These are phyloP conservation scores for Strix aluco DNA, from an alignment of 2,113 vertebrate genomes.

Conservation along the genomic window DNA sequence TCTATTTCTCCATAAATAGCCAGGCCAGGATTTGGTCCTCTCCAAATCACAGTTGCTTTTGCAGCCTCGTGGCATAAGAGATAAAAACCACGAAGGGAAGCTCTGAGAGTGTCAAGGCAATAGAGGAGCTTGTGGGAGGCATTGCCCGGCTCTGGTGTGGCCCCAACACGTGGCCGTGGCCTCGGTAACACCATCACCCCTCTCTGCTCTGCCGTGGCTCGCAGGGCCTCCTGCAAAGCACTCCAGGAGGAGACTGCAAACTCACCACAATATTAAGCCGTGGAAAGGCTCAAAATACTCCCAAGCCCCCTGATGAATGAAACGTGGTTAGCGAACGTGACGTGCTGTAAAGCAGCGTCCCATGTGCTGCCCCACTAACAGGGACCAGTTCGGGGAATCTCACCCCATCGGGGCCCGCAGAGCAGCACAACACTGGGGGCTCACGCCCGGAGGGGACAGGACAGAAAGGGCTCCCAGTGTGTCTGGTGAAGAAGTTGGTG, in stretches of 20 bases:
- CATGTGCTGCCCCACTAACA: fast-evolving
- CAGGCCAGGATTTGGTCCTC: neutral
- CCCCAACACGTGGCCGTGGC: neutral
- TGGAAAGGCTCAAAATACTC: fast-evolving
- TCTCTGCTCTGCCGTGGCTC: neutral
- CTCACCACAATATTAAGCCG: neutral
- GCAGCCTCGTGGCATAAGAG: neutral
- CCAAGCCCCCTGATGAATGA: neutral
- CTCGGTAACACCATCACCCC: neutral
- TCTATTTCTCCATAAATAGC: neutral
- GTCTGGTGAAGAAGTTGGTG: neutral
- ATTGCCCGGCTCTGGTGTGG: fast-evolving
- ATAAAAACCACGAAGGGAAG: fast-evolving
- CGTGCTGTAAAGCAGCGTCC: fast-evolving
- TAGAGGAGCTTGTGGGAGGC: neutral
- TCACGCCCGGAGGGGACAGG: neutral
- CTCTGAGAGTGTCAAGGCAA: neutral
- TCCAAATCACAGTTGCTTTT: neutral
- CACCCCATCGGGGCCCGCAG: neutral
- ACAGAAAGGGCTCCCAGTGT: neutral
- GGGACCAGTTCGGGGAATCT: neutral
- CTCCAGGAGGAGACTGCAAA: neutral
- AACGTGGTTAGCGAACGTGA: fast-evolving
- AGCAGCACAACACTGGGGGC: neutral
- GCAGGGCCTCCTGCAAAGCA: neutral